phyloP scores from a whole-genome alignment of 2,888 invertebrate genomes.

The Drosophila robusta region DNA sequence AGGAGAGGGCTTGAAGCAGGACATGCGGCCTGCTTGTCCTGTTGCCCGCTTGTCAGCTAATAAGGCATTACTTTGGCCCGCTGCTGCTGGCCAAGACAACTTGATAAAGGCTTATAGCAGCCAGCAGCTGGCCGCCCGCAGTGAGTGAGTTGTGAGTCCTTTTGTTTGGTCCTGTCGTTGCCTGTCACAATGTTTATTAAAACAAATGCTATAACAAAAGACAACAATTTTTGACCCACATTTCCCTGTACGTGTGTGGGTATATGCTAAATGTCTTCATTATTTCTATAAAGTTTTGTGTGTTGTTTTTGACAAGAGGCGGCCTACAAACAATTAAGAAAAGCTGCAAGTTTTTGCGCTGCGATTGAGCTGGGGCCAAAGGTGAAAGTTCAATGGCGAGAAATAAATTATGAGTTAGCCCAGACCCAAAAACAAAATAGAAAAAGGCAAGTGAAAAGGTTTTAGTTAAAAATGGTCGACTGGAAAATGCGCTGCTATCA shows the following conservation, averaged over 20 bases:
- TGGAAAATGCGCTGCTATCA: not conserved
- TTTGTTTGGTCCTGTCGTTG: conserved; percentile 56
- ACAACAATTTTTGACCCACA: conserved; percentile 71
- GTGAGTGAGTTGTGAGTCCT: conserved; percentile 43
- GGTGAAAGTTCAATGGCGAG: conserved; percentile 66
- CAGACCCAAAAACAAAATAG: not conserved
- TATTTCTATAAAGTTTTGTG: conserved; percentile 71
- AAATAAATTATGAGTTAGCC: conserved; percentile 41
- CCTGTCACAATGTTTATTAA: conserved; percentile 80
- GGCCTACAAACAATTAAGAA: conserved; percentile 64
- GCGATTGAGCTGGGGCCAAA: conserved; percentile 23
- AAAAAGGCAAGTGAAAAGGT: not conserved
- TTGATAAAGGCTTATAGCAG: conserved; percentile 64
- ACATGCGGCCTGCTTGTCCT: conserved; percentile 25
- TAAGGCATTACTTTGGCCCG: conserved; percentile 65
- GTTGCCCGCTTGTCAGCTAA: conserved; percentile 66
- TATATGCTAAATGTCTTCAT: conserved; percentile 67
- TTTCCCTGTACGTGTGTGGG: conserved; percentile 37
- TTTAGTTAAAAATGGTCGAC: not conserved
- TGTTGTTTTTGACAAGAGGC: conserved; percentile 47
- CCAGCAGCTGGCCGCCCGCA: conserved; percentile 22
- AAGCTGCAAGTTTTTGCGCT: conserved; percentile 31
- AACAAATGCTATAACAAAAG: conserved; percentile 76
- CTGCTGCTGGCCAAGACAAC: conserved; percentile 58
- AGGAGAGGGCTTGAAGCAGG: conserved; percentile 30